Conservation (phyloP, 2,888 invertebrate species). For the Epistrophella euchroma region DNA sequence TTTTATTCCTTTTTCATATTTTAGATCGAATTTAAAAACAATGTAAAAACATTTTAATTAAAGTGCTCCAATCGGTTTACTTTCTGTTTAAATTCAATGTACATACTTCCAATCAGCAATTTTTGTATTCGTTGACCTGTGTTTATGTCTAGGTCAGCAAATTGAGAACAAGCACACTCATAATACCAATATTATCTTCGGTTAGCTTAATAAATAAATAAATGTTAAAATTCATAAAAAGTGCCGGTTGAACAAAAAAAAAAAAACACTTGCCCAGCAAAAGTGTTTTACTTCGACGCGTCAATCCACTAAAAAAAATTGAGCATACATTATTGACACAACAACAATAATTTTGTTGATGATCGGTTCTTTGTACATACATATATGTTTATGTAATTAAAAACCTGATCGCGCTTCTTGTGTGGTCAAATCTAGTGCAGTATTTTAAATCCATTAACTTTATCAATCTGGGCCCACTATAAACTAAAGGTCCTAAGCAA, state of each 20-base stretch:
- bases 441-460: background rate
- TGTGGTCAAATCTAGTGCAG: conserved; percentile 3
- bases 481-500: background rate
- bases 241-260: background rate
- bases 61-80: background rate
- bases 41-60: background rate
- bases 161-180: conserved; percentile 27
- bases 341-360: no score
- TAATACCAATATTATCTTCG: background rate
- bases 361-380: background rate
- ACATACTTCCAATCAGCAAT: background rate
- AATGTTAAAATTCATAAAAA: background rate
- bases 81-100: conserved; percentile 2
- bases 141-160: conserved; percentile 24
- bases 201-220: background rate
- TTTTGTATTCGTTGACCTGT: conserved; percentile 14
- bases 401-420: conserved; percentile 1
- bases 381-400: conserved; percentile 3
- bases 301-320: background rate
- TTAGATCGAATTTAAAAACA: background rate
- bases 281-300: background rate
- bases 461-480: background rate
- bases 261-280: background rate
- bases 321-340: background rate
- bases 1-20: background rate